Evolutionary conservation across 1,140 invertebrate genomes (phyloP), one percentile per base, ranked within the genome.

Genomic region (Neoseiulus cucumeris): DNA sequence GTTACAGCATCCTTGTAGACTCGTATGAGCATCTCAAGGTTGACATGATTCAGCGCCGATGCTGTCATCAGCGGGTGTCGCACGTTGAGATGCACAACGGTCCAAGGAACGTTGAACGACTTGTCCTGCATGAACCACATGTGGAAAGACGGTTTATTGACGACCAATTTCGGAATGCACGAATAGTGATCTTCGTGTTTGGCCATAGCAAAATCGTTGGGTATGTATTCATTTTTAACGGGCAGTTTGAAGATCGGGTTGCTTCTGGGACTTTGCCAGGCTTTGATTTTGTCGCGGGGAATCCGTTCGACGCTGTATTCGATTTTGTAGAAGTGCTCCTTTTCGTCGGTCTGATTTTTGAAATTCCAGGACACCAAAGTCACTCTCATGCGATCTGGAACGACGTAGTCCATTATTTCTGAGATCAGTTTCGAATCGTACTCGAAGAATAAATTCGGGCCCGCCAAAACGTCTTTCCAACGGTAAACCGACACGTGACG

Each of bases 51-150:
- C 22, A 17, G 25, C 25, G 33, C 51, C 14, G 14, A 29, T 20
- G 51, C 14, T 59, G 22, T 25, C 14, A 59, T 17, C 51, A 14
- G 2, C 2, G 51, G 51, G 33, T 59, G 51, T 29, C 51, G 17
- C 25, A 59, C 25, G 25, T 29, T 20, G 25, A 25, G 22, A 25
- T 33, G 22, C 14, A 59, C 12, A 14, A 59, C 33, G 14, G 33
- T 25, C 25, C 22, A 25, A 17, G 51, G 51, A 25, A 59, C 33
- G 33, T 59, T 59, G 5, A 59, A 33, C 14, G 51, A 59, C 22
- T 33, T 59, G 51, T 59, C 51, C 51, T 59, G 22, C 22, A 59
- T 59, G 51, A 59, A 59, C 51, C 51, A 59, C 51, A 59, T 59
- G 22, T 59, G 51, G 22, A 25, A 59, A 25, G 22, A 59, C 25